Conservation (phyloP, 2,113 vertebrate genomes). For the Semnornis frantzii region DNA sequence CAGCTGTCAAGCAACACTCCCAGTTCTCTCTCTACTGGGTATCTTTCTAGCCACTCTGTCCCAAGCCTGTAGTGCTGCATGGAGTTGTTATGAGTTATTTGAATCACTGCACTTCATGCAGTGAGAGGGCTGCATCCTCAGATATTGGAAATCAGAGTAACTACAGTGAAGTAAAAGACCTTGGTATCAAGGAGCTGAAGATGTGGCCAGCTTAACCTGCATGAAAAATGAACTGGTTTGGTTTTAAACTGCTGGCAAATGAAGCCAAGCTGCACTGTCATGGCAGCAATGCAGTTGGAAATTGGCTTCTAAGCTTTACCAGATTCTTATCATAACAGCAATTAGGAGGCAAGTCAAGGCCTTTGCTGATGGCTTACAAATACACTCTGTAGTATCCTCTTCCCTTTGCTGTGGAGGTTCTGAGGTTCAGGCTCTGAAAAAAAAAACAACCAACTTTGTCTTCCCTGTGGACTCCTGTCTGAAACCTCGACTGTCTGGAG, state of each 20-base stretch:
- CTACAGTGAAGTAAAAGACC: not conserved
- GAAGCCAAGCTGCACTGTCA: constrained; percentile 21
- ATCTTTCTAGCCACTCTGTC: no score
- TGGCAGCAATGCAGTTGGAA: not conserved
- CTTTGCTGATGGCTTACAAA: not conserved
- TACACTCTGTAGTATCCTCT: not conserved
- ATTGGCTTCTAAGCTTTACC: constrained; percentile 28
- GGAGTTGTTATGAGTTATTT: no score
- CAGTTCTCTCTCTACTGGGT: no score
- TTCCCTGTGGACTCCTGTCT: constrained; percentile 48
- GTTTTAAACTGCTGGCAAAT: constrained; percentile 40
- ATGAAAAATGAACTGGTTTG: constrained; percentile 9
- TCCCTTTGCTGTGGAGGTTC: not conserved
- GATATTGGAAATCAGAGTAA: not conserved
- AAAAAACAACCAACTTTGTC: constrained; percentile 6
- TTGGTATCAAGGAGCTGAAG: not conserved
- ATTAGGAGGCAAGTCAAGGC: constrained; percentile 16
- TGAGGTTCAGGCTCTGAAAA: constrained; percentile 1
- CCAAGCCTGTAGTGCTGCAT: no score
- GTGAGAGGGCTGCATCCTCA: not conserved
- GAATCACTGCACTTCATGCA: no score
- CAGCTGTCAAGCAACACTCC: no score
- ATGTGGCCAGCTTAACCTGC: not conserved
- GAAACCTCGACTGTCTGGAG: constrained; percentile 57
- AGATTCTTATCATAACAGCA: not conserved